A percentile compares a stretch with the other conserved stretches of the same genome.
These are phyloP conservation scores for Onthophagus sagittarius DNA, from an alignment of 2,888 invertebrate genomes.

Conservation along the genomic window DNA sequence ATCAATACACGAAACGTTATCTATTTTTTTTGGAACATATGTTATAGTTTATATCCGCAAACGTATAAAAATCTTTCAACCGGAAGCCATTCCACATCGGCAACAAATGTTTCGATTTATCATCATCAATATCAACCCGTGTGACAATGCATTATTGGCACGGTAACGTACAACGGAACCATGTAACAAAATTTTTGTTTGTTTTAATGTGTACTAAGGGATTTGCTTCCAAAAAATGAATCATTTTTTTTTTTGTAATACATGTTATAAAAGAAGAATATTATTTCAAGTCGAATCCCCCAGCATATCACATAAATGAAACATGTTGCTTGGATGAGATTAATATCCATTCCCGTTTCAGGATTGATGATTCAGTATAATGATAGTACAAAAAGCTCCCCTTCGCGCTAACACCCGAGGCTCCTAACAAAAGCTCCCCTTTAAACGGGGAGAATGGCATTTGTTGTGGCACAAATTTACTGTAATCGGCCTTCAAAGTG, in stretches of 20 bases:
- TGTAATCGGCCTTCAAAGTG: neutral
- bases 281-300: too few species aligned
- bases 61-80: neutral
- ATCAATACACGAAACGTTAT: too few species aligned
- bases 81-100: neutral
- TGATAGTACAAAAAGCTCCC: neutral
- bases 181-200: neutral
- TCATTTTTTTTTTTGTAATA: too few species aligned
- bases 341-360: neutral
- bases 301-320: neutral
- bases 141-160: neutral
- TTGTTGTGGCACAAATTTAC: neutral
- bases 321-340: neutral
- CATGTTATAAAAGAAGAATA: too few species aligned
- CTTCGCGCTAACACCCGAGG: neutral
- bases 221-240: neutral
- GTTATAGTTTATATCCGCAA: neutral
- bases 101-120: neutral
- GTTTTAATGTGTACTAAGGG: neutral
- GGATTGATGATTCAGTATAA: neutral
- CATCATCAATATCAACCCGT: neutral
- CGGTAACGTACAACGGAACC: neutral
- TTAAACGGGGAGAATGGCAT: neutral
- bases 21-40: neutral
- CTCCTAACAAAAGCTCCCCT: neutral